Percentiles rank a stretch among this genome's conserved stretches.
Conservation (phyloP, 1,140 invertebrate genomes). For the Sesamia nonagrioides region DNA sequence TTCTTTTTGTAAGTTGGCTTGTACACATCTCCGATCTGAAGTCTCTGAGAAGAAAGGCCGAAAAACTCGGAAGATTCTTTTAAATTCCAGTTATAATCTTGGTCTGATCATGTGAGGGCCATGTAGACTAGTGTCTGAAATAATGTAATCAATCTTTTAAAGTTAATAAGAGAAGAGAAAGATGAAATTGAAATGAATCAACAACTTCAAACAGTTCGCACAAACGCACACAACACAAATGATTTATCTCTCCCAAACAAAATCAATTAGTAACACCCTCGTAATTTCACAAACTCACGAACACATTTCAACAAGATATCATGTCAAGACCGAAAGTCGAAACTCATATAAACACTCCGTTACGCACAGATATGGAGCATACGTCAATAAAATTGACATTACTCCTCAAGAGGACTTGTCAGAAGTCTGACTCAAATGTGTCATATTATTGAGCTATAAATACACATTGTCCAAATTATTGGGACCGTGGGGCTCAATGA, state of each 20-base stretch:
- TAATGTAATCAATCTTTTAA: too few relatives aligned
- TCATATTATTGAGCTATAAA: slow-evolving; percentile 67
- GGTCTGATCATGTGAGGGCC: too few relatives aligned
- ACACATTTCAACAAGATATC: slow-evolving; percentile 41
- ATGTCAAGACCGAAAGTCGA: slow-evolving; percentile 10
- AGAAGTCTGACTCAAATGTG: slow-evolving; percentile 64
- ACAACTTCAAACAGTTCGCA: background rate
- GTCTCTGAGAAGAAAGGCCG: too few relatives aligned
- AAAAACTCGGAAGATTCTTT: too few relatives aligned
- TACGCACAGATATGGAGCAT: slow-evolving; percentile 48
- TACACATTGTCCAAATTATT: slow-evolving; percentile 54
- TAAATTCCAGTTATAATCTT: too few relatives aligned
- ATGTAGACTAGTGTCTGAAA: too few relatives aligned
- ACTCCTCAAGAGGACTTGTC: slow-evolving; percentile 55
- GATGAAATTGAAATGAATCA: background rate
- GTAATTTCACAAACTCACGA: background rate
- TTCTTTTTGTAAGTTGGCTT: too few relatives aligned
- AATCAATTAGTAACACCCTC: slow-evolving; percentile 39
- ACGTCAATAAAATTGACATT: slow-evolving; percentile 66
- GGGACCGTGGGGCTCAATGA: slow-evolving; percentile 37
- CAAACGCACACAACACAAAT: background rate
- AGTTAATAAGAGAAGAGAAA: too few relatives aligned
- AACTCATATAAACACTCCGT: slow-evolving; percentile 46
- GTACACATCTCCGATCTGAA: too few relatives aligned
- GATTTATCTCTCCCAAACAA: slow-evolving; percentile 5